Base-by-base conservation (phyloP, 2,888 invertebrate species). In the Gibbula magus region DNA sequence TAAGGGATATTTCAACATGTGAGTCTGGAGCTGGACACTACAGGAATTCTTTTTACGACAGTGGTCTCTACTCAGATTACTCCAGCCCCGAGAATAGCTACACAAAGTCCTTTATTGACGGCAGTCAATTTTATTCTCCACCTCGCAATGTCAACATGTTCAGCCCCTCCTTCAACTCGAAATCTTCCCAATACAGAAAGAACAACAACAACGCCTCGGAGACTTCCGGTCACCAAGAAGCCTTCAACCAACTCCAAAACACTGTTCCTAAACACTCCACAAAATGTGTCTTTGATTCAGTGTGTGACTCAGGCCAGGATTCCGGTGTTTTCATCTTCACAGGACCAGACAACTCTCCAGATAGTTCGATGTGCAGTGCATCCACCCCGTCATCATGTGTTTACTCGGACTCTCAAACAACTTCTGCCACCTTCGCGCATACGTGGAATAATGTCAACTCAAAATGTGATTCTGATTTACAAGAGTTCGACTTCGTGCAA, bases 61-160 rank as follows among this genome's bases (percentile, higher is more conserved):
- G 70, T n/a, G 70, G 70, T 2, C 18, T 70, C 70, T 20, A 35
- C 32, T 35, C 39, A 3, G 70, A 70, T 35, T 20, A 20, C 39
- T 70, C 70, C 39, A 39, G 70, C 39, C 35, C 35, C 2, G 70
- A 70, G n/a, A 70, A 70, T 39, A 70, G 70, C 70, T 70, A 39
- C 70, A 32, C 35, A 3, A 16, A 70, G 20, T 29, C 70, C 1
- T 70, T 70, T 35, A 70, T 70, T 10, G 70, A 39, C 20, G 70
- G 70, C 4, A 35, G 70, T 20, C 35, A 70, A 39, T 70, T 70
- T 39, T 20, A 70, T 35, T 35, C 70, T 0, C 70, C 70, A 18
- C 45, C 45, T 10, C 70, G 18, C n/a, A 70, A 70, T 35, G 70
- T 70, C 35, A 70, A 32, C 35, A 70, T 39, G 70, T 70, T 70